These are phyloP conservation scores for Rapana venosa DNA, from an alignment of 2,888 invertebrate genomes.

Conservation along the genomic window DNA sequence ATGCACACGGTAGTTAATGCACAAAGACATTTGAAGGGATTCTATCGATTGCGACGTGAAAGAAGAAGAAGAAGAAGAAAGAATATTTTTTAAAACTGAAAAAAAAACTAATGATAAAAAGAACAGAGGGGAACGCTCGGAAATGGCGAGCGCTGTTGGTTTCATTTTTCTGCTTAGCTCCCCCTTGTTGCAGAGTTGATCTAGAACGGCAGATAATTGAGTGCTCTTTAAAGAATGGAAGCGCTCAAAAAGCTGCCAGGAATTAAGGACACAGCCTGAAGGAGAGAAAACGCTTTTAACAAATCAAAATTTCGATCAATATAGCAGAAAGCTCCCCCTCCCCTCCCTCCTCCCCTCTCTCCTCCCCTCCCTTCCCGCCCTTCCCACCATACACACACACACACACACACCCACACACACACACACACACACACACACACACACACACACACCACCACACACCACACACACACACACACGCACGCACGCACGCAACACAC, in stretches of 20 bases:
- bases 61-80: background rate
- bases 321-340: background rate
- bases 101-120: background rate
- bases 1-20: slow-evolving; percentile 36
- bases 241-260: slow-evolving; percentile 5
- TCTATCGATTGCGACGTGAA: slow-evolving; percentile 30
- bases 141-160: slow-evolving; percentile 22
- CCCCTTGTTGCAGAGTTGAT: slow-evolving; percentile 35
- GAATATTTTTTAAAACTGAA: too few species aligned
- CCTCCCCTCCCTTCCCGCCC: background rate
- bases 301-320: slow-evolving; percentile 45
- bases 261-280: slow-evolving; percentile 26
- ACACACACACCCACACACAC: background rate
- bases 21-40: slow-evolving; percentile 37
- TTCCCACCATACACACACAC: background rate
- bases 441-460: background rate
- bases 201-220: slow-evolving; percentile 42
- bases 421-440: background rate
- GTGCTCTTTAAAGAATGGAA: slow-evolving; percentile 37
- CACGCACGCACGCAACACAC: background rate
- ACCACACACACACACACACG: too few species aligned
- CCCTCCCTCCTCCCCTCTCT: background rate
- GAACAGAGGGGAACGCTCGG: background rate
- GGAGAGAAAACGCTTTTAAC: slow-evolving; percentile 44
- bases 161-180: slow-evolving; percentile 29